Percentiles rank a stretch among this genome's conserved stretches.
Conservation (phyloP, 1,140 invertebrate species). For the Nasonia vitripennis region DNA sequence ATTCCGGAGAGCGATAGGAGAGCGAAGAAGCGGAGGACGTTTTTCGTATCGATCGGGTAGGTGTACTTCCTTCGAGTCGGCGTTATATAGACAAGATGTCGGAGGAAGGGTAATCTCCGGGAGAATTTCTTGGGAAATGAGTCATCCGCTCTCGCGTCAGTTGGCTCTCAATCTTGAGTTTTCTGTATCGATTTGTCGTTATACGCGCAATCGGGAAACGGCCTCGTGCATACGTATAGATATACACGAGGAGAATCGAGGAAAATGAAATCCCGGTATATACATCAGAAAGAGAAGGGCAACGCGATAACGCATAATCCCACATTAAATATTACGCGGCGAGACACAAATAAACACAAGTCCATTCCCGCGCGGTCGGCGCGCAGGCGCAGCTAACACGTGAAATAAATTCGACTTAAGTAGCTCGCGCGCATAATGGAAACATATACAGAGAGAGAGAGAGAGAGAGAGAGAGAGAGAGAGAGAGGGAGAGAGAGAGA, state of each 20-base stretch:
- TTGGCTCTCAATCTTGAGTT: neutral
- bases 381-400: neutral
- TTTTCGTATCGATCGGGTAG: neutral
- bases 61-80: neutral
- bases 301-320: too few species aligned
- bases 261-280: too few species aligned
- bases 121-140: constrained; percentile 58
- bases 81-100: constrained; percentile 2
- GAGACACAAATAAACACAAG: neutral
- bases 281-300: too few species aligned
- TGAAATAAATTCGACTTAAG: neutral
- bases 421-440: neutral
- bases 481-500: neutral
- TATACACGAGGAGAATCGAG: neutral
- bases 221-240: neutral
- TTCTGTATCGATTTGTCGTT: constrained; percentile 1
- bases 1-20: neutral
- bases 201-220: neutral
- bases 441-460: neutral
- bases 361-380: neutral
- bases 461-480: neutral
- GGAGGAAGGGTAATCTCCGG: constrained; percentile 56
- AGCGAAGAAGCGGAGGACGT: neutral
- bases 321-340: neutral
- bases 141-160: constrained; percentile 40